phyloP scores from a whole-genome alignment of 2,797 vertebrate species.

The Enteromius mattozi region DNA sequence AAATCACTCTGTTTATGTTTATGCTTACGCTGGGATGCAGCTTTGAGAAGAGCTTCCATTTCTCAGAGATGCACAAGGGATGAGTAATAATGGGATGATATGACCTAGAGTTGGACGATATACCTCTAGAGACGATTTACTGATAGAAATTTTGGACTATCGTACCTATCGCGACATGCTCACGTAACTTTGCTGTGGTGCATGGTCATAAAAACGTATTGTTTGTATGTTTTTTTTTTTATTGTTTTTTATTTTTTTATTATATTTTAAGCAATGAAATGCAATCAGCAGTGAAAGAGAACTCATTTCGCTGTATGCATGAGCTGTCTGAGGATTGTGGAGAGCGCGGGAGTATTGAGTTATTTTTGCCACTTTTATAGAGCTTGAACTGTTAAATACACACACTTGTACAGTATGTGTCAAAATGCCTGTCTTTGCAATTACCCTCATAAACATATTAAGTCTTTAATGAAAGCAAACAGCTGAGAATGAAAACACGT shows the following conservation, averaged over 20 bases:
- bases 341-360: not conserved
- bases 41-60: constrained; percentile 1
- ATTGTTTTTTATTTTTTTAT: not conserved
- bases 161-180: not conserved
- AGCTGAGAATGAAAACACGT: not conserved
- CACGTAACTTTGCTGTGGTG: not conserved
- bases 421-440: not conserved
- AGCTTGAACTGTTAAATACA: not conserved
- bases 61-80: not conserved
- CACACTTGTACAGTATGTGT: not conserved
- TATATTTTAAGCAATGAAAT: not conserved
- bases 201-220: not conserved
- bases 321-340: not conserved
- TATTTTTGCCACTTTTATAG: not conserved
- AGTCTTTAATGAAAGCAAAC: not conserved
- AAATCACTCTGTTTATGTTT: constrained; percentile 23
- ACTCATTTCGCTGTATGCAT: not conserved
- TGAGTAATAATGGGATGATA: not conserved
- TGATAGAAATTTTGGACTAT: not conserved
- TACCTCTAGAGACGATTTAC: not conserved
- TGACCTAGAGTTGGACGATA: not conserved
- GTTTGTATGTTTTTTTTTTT: not conserved
- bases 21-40: not conserved
- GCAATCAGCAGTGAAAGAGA: not conserved
- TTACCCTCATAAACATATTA: not conserved